Evolutionary conservation across 1,140 invertebrate genomes (phyloP).

Genomic region (Vollenhovia emeryi): DNA sequence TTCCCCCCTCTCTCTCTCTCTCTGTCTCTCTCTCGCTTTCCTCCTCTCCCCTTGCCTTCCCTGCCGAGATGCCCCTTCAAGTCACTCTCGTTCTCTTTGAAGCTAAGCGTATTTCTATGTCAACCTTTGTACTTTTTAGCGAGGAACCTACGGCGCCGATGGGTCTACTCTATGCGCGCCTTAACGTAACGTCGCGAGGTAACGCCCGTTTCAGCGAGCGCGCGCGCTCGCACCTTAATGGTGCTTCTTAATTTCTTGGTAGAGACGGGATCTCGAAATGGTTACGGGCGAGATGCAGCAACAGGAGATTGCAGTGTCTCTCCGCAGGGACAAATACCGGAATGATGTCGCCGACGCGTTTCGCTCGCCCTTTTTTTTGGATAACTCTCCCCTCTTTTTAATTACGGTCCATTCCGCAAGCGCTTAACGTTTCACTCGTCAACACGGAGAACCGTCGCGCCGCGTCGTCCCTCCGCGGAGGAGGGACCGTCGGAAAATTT

Average conservation of each 20-base stretch:
- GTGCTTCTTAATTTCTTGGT: slow-evolving; percentile 72
- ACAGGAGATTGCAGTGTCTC: slow-evolving; percentile 44
- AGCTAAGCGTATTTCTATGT: slow-evolving; percentile 80
- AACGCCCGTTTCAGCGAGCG: slow-evolving; percentile 55
- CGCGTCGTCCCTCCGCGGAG: too few relatives aligned
- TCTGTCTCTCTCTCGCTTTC: neutral
- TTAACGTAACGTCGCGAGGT: slow-evolving; percentile 64
- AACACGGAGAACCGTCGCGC: neutral
- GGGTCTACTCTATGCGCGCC: slow-evolving; percentile 76
- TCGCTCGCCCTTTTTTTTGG: slow-evolving; percentile 28
- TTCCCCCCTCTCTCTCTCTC: neutral
- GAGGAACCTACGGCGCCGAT: slow-evolving; percentile 77
- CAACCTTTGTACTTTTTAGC: slow-evolving; percentile 81
- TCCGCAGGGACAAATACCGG: slow-evolving; percentile 48
- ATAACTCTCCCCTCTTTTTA: slow-evolving; percentile 32
- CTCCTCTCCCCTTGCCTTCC: neutral
- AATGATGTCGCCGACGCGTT: slow-evolving; percentile 46
- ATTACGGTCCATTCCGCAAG: slow-evolving; percentile 25
- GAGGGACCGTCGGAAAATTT: neutral
- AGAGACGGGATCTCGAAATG: slow-evolving; percentile 46
- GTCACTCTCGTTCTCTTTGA: slow-evolving; percentile 68
- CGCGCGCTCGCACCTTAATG: slow-evolving; percentile 61
- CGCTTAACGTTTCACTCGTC: slow-evolving; percentile 3
- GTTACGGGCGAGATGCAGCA: slow-evolving; percentile 51
- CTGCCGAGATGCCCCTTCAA: slow-evolving; percentile 39